Evolutionary conservation across 2,888 invertebrate genomes (phyloP), one percentile per base, ranked within the genome.

Genomic region (Hypercompe scribonia): DNA sequence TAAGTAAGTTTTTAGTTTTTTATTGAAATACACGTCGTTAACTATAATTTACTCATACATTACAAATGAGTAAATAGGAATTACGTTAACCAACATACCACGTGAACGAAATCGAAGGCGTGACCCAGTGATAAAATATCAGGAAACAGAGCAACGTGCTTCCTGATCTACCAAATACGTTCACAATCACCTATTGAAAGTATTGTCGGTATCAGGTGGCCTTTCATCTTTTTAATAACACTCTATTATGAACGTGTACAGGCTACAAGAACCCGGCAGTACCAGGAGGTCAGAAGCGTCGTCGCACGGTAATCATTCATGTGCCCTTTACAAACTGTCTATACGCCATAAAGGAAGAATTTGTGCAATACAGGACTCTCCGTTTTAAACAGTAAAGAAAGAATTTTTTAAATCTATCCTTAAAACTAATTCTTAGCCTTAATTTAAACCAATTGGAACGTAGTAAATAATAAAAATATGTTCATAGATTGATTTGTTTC

Each of bases 231-330:
- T 89, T 88, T 87, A 88, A 87, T 87, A 87, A 89, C 88, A 87
- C 87, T 88, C 86, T 88, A 89, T 88, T 89, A 86, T 88, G 85
- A 88, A 87, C 80, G 81, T 78, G 81, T 82, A 81, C 80, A 79
- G 63, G 77, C 75, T 66, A 50, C 81, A 80, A 83, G 86, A 90
- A 93, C 92, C 94, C 94, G 94, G 94, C 90, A 94, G 93, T 89
- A 87, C 84, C 85, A 85, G 86, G 90, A 90, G 90, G 91, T 88
- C 90, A 85, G 81, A 80, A 82, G 81, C 86, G 81, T 87, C 88
- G 81, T 81, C 86, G 88, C 90, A 90, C 91, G 91, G 91, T 91
- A 89, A 92, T 92, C 90, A 79, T 86, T 88, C 81, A 85, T 81
- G 81, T 91, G 92, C 91, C 91, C 92, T 93, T 92, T 90, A 88